Base-by-base conservation (phyloP, 2,797 vertebrate species). In the Gorsachius magnificus region DNA sequence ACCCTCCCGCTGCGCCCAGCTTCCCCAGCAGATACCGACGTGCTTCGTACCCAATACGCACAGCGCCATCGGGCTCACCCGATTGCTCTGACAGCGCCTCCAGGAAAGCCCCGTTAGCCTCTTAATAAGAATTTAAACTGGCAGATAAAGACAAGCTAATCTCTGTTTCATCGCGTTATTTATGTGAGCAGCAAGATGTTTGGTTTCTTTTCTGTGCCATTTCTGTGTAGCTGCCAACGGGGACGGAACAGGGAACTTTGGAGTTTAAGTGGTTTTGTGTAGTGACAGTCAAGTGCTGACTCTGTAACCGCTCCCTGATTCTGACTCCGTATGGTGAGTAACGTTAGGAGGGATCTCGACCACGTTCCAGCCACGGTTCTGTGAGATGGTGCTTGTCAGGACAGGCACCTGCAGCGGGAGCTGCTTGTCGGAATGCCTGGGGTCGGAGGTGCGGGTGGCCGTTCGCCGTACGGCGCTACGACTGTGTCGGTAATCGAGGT, bases 1-100 rank as follows among this genome's bases (percentile, higher is more conserved):
- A 33, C 14, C 18, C 15, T 36, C 19, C 1, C 0, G 7, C 45
- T 21, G 16, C 8, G 45, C 63, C 21, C 45, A 29, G 38, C 54
- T 56, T 13, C 31, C 38, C 0, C 0, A 24, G 70, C 2, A 0
- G 35, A 3, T 36, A 22, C 2, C 2, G 20, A 19, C 11, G 31
- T 58, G 13, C 71, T 64, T 19, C 5, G 6, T 45, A 29, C 31
- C 28, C 8, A 33, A 51, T 14, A 4, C 2, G 2, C 54, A 4
- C 66, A 19, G 70, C 48, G 5, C 7, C 24, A 25, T 9, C 38
- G 72, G 26, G 13, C 65, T 72, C 56, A 50, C 60, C 85, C 56
- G 48, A 8, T 6, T 17, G 70, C 41, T 81, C 70, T 61, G 66
- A 54, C 54, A 28, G 54, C 25, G 43, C 86, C 78, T 87, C 24